Percentiles rank a stretch among this genome's conserved stretches.
phyloP scores from a whole-genome alignment of 2,888 invertebrate species.

The Drosophila lutescens region DNA sequence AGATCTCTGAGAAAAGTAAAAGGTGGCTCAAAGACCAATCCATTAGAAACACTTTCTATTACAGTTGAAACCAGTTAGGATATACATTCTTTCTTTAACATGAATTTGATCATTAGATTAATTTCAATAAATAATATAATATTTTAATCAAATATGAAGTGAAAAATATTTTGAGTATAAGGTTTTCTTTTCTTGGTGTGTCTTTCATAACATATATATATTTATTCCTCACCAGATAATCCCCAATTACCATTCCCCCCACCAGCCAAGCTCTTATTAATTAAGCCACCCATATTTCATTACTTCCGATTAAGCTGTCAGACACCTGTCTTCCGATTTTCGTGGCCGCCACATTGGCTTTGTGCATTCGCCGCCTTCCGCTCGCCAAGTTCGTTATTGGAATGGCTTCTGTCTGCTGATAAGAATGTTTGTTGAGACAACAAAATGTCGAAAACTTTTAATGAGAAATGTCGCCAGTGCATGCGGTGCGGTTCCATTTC shows the following conservation, averaged over 20 bases:
- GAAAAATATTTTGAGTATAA: too few species aligned
- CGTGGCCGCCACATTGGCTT: conserved; percentile 14
- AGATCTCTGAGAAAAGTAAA: neutral
- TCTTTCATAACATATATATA: neutral
- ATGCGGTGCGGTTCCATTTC: conserved; percentile 40
- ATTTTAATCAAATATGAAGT: too few species aligned
- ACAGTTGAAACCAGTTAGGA: neutral
- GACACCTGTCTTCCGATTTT: conserved; percentile 42
- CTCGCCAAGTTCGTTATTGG: conserved; percentile 54
- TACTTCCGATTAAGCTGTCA: conserved; percentile 25
- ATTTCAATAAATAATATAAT: too few species aligned
- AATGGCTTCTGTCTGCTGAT: conserved; percentile 76
- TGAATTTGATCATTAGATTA: too few species aligned
- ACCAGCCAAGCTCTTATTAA: conserved; percentile 28
- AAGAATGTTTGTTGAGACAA: conserved; percentile 62
- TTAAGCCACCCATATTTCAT: conserved; percentile 34
- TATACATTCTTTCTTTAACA: too few species aligned
- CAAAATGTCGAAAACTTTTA: conserved; percentile 72
- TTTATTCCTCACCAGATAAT: neutral
- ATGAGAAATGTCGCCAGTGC: conserved; percentile 72
- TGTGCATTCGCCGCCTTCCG: conserved; percentile 31
- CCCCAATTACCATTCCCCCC: neutral
- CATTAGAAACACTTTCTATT: neutral
- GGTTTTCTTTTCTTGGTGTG: neutral
- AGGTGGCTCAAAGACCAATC: conserved; percentile 1